Evolutionary conservation across 2,888 invertebrate genomes (phyloP).

Genomic region (Dasypolia templi): DNA sequence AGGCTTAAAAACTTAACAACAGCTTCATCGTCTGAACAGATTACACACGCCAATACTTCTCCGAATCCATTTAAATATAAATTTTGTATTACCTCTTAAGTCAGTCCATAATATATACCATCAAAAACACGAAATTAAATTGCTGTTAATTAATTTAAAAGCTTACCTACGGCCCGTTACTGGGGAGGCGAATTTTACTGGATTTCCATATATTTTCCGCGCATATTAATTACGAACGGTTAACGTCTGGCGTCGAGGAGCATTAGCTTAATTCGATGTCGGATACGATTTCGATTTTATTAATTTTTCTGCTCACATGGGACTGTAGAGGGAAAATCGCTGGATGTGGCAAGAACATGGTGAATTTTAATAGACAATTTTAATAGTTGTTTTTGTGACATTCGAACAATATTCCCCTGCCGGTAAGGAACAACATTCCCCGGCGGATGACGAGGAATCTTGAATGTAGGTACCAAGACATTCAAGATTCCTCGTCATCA

Average conservation of each 20-base stretch:
- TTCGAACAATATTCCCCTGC: no score
- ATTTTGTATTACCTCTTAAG: conserved; percentile 31
- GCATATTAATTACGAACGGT: conserved; percentile 82
- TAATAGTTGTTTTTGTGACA: neutral
- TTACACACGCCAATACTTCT: conserved; percentile 8
- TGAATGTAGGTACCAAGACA: no score
- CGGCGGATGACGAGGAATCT: no score
- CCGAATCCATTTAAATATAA: conserved; percentile 15
- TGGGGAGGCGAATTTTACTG: conserved; percentile 63
- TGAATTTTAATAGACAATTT: neutral
- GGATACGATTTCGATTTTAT: conserved; percentile 83
- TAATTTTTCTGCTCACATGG: conserved; percentile 79
- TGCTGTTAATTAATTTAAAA: conserved; percentile 71
- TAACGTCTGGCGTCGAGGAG: conserved; percentile 76
- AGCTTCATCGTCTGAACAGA: neutral
- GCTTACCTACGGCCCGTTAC: conserved; percentile 60
- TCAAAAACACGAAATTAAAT: conserved; percentile 56
- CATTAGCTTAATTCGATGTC: conserved; percentile 87
- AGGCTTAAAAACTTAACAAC: conserved; percentile 17
- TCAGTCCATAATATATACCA: conserved; percentile 41
- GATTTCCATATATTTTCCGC: conserved; percentile 80
- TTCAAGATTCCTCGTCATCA: no score
- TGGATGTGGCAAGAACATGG: conserved; percentile 52
- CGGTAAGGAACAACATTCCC: no score
- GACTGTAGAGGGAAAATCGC: conserved; percentile 52